Base-by-base conservation (phyloP, 2,888 invertebrate species). In the Acrobeloides nanus region DNA sequence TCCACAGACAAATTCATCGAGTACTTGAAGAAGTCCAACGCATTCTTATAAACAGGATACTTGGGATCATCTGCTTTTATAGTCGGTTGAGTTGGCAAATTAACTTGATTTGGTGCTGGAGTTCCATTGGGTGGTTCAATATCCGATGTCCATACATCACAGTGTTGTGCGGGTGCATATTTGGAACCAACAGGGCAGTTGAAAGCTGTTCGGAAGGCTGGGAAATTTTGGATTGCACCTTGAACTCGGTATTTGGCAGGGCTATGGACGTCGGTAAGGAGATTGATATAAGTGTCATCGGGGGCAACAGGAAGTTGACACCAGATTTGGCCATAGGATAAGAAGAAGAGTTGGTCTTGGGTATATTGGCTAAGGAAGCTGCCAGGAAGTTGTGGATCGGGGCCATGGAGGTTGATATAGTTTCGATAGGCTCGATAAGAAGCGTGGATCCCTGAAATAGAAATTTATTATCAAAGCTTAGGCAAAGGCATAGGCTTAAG, bases 181-280 rank as follows among this genome's bases (percentile, higher is more conserved):
- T 23, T 24, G 5, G 61, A 57, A 38, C 53, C 53, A 10, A 51
- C 51, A 12, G 64, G 64, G 24, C 68, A 68, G 44, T 64, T 62
- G 63, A 62, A 68, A 2, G 29, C 29, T 10, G 29, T 29, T 10
- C 29, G 29, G 29, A 29, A 29, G 10, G 29, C 29, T 10, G 29
- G 29, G 29, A 29, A 29, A 15, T 29, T 29, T 15, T 15, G 29
- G 29, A 29, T 29, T 10, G 29, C 12, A 29, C 12, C 29, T 24
- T 57, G 53, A 15, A 68, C 66, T 25, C 68, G 57, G 49, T 65
- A 68, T 39, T 54, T 50, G n/a, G 60, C 51, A 10, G 68, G 67
- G 1, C 61, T 61, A 39, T 68, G 68, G n/a, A 57, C 56, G 41
- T 68, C 67, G 15, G 44, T 48, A 47, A 66, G 57, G 18, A 68